Evolutionary conservation across 2,888 invertebrate species (phyloP).

Genomic region (Tholera decimalis): DNA sequence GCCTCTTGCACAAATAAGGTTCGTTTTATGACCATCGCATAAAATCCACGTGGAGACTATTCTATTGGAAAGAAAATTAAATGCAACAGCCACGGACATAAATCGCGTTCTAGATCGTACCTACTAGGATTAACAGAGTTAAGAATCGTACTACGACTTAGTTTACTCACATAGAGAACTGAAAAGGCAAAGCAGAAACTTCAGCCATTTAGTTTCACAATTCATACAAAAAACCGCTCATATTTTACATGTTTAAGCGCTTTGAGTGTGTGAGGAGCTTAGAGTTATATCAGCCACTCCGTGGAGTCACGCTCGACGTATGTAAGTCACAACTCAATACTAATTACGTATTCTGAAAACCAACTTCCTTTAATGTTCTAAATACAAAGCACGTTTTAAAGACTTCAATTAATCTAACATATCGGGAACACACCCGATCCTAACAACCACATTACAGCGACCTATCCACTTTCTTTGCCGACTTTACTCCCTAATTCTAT

Average conservation of each 20-base stretch:
- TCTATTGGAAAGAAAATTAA: conserved; percentile 18
- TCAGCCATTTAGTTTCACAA: conserved; percentile 56
- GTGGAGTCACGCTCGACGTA: conserved; percentile 64
- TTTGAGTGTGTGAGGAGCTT: conserved; percentile 65
- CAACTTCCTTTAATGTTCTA: conserved; percentile 40
- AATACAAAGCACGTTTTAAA: conserved; percentile 51
- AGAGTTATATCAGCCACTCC: conserved; percentile 64
- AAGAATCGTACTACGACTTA: conserved; percentile 25
- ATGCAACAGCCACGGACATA: conserved; percentile 18
- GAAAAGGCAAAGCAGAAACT: conserved; percentile 46
- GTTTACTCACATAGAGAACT: conserved; percentile 19
- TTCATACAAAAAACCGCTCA: conserved; percentile 64
- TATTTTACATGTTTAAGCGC: conserved; percentile 66
- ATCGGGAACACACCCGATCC: conserved; percentile 39
- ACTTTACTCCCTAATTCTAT: conserved; percentile 60
- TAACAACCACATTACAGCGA: conserved; percentile 62
- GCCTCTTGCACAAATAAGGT: neutral
- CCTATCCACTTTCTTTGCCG: conserved; percentile 52
- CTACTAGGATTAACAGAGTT: conserved; percentile 27
- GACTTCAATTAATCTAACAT: conserved; percentile 57
- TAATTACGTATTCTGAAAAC: conserved; percentile 53
- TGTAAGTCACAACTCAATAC: conserved; percentile 60
- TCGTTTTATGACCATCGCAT: conserved; percentile 35
- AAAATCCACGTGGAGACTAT: conserved; percentile 24
- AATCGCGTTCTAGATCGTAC: conserved; percentile 14